Percentiles rank a stretch among this genome's conserved stretches.
Conservation (phyloP, 2,797 vertebrate genomes). For the Fistularia commersonii region DNA sequence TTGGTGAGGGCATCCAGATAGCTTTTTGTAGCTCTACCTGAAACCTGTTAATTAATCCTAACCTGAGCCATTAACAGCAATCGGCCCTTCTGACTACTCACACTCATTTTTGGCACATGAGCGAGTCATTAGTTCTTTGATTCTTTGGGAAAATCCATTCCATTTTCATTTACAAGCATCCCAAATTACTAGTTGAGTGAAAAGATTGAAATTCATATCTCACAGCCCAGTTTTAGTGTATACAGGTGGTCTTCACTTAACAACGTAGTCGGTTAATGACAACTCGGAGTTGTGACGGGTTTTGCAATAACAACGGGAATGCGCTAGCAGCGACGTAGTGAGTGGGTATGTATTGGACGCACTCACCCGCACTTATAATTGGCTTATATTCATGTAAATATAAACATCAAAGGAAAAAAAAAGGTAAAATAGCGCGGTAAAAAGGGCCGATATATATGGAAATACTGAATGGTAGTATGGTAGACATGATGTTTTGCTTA, state of each 20-base stretch:
- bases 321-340: no score
- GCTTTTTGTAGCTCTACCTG: constrained; percentile 1
- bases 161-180: constrained; percentile 18
- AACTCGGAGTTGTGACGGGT: no score
- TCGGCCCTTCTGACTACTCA: constrained; percentile 9
- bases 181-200: constrained; percentile 11
- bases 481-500: no score
- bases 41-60: constrained; percentile 40
- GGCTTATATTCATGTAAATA: no score
- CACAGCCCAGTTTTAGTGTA: constrained; percentile 3
- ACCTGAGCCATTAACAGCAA: constrained; percentile 28
- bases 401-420: no score
- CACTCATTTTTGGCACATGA: constrained; percentile 2
- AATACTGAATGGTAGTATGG: no score
- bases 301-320: no score
- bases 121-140: constrained; percentile 14
- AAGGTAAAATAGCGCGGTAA: no score
- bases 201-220: constrained; percentile 11
- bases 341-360: no score
- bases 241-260: constrained; percentile 11
- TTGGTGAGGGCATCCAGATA: constrained; percentile 10
- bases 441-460: no score
- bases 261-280: constrained; percentile 8
- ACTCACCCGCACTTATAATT: no score
- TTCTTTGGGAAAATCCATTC: constrained; percentile 24